phyloP scores from a whole-genome alignment of 2,113 vertebrate genomes.

The Spheniscus mendiculus region DNA sequence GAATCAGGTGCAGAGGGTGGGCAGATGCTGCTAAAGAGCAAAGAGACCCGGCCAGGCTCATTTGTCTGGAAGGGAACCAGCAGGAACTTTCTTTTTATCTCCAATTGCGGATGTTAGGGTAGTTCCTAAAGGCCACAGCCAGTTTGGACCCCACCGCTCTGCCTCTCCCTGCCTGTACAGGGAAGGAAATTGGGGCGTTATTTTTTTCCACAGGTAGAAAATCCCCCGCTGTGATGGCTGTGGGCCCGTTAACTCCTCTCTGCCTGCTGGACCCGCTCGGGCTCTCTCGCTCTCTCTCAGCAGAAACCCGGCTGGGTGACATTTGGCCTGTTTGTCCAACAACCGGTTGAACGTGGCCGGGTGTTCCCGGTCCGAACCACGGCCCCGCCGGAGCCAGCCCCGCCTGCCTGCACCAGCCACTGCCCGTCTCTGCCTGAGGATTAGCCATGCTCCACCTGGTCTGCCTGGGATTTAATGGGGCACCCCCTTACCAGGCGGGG shows the following conservation, averaged over 20 bases:
- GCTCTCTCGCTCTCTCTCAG: neutral
- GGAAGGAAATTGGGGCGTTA: neutral
- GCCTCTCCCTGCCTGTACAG: neutral
- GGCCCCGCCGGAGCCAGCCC: neutral
- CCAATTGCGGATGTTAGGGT: neutral
- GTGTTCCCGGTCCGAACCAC: neutral
- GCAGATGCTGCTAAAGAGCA: constrained; percentile 52
- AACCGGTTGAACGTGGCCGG: fast-evolving
- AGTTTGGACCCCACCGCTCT: neutral
- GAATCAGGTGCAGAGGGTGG: constrained; percentile 63
- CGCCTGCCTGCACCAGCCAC: neutral
- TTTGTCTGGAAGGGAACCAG: constrained; percentile 64
- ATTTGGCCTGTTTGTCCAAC: neutral
- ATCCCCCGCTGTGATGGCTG: fast-evolving
- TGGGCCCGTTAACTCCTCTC: fast-evolving
- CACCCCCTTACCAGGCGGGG: neutral
- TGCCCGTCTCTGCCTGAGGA: neutral
- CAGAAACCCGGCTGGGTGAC: fast-evolving
- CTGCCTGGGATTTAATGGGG: neutral
- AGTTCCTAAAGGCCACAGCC: constrained; percentile 13
- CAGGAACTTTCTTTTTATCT: constrained; percentile 61
- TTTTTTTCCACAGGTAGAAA: neutral
- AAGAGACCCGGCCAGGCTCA: constrained; percentile 49
- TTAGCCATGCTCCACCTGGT: neutral
- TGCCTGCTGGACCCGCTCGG: fast-evolving